phyloP scores from a whole-genome alignment of 1,140 invertebrate genomes.

The Vollenhovia emeryi region DNA sequence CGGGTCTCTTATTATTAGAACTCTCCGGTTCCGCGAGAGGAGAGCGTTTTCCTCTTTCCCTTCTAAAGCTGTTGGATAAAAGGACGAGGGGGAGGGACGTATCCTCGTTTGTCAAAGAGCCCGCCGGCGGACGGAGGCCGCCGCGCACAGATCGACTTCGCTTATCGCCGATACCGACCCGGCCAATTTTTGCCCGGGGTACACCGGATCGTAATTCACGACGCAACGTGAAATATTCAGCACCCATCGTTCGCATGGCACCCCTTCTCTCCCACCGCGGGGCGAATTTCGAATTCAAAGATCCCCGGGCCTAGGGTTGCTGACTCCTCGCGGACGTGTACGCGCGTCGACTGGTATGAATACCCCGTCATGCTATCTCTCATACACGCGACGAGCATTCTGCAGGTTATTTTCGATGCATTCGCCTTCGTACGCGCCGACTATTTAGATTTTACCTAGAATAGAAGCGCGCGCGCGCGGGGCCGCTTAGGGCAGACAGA shows the following conservation, averaged over 20 bases:
- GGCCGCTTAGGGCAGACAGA: slow-evolving; percentile 37
- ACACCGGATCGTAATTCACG: slow-evolving; percentile 34
- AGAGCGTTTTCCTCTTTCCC: not conserved
- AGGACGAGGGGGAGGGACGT: not conserved
- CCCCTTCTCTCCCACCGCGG: no score
- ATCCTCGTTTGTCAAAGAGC: slow-evolving; percentile 16
- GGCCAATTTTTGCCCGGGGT: slow-evolving; percentile 32
- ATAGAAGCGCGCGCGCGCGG: slow-evolving; percentile 24
- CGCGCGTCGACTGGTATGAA: slow-evolving; percentile 26
- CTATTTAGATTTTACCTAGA: slow-evolving; percentile 59
- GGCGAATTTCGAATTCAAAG: not conserved
- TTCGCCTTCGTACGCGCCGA: slow-evolving; percentile 47
- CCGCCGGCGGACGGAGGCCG: not conserved
- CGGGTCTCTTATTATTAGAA: slow-evolving; percentile 20
- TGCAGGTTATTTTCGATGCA: slow-evolving; percentile 66
- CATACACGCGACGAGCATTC: slow-evolving; percentile 64
- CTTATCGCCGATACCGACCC: not conserved
- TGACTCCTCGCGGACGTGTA: slow-evolving; percentile 6
- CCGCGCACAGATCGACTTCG: not conserved
- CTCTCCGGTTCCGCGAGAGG: not conserved
- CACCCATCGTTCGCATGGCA: not conserved
- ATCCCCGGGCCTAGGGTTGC: slow-evolving; percentile 13
- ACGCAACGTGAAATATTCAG: slow-evolving; percentile 47
- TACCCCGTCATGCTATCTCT: slow-evolving; percentile 45
- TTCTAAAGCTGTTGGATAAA: not conserved